A percentile compares a stretch with the other conserved stretches of the same genome.
These are phyloP conservation scores for Pseudomyrmex dendroicus DNA, from an alignment of 1,140 invertebrate genomes.

Conservation along the genomic window DNA sequence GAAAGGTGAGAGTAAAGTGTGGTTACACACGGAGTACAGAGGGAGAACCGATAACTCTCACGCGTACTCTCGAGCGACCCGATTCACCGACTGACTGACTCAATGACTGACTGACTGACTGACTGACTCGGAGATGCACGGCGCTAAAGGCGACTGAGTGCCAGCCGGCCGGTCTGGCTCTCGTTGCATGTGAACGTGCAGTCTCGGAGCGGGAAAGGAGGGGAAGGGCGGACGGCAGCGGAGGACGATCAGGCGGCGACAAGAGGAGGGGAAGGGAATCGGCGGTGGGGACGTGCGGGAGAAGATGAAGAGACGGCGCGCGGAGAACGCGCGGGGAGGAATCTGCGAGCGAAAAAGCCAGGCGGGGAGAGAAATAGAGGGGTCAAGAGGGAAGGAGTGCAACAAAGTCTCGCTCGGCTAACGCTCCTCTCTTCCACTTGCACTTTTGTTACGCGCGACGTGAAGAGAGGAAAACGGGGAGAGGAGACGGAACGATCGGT, in stretches of 20 bases:
- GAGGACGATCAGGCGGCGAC: constrained; percentile 5
- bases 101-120: constrained; percentile 71
- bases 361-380: constrained; percentile 4
- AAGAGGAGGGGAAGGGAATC: constrained; percentile 16
- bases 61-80: constrained; percentile 62
- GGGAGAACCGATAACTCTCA: constrained; percentile 49
- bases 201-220: constrained; percentile 24
- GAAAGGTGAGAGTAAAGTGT: constrained; percentile 21
- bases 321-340: constrained; percentile 46
- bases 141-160: constrained; percentile 75
- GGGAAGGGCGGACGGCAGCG: not conserved
- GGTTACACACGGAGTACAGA: constrained; percentile 1
- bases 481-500: not conserved
- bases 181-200: constrained; percentile 72
- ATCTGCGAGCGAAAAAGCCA: constrained; percentile 16
- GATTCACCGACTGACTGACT: constrained; percentile 71
- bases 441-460: constrained; percentile 63
- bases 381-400: constrained; percentile 44
- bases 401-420: constrained; percentile 45
- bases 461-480: not conserved
- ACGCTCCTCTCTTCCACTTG: constrained; percentile 68
- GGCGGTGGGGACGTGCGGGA: constrained; percentile 53
- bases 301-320: constrained; percentile 31
- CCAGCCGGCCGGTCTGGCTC: constrained; percentile 74
- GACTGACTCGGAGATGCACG: constrained; percentile 74